A percentile compares a stretch with the other conserved stretches of the same genome.
Conservation (phyloP, 2,113 vertebrate genomes). For the Craseonycteris thonglongyai region DNA sequence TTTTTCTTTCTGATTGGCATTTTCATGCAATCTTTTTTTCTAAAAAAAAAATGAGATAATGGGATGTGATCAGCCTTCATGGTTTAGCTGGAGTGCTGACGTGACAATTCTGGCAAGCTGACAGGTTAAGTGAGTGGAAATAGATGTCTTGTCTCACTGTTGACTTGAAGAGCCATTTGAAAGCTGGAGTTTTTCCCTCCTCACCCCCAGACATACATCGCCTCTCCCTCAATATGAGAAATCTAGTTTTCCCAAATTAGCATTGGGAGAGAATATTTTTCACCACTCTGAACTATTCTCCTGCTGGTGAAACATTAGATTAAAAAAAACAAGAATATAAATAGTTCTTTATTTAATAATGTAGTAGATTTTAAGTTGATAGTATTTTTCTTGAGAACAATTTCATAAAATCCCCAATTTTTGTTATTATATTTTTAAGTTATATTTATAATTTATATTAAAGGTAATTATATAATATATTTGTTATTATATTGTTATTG, state of each 20-base stretch:
- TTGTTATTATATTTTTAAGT: neutral
- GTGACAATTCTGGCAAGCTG: constrained; percentile 57
- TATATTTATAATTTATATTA: neutral
- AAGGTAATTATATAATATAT: neutral
- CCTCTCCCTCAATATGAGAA: neutral
- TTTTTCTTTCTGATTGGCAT: constrained; percentile 57
- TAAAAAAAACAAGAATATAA: neutral
- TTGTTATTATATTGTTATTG: neutral
- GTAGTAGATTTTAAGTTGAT: neutral
- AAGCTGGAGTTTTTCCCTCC: neutral
- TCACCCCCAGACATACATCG: neutral
- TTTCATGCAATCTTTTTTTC: constrained; percentile 46
- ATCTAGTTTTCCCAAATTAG: neutral
- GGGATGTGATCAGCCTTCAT: constrained; percentile 47
- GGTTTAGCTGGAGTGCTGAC: constrained; percentile 53
- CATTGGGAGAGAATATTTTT: neutral
- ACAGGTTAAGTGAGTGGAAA: constrained; percentile 69
- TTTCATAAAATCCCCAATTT: neutral
- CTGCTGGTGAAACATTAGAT: neutral
- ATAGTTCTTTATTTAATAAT: neutral
- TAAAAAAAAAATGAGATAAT: constrained; percentile 65
- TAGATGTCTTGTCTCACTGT: constrained; percentile 55
- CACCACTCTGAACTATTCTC: neutral
- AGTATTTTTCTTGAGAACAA: neutral
- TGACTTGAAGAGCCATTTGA: constrained; percentile 28